Evolutionary conservation across 2,888 invertebrate genomes (phyloP), one percentile per base, ranked within the genome.

Genomic region (Aphelenchoides bicaudatus): DNA sequence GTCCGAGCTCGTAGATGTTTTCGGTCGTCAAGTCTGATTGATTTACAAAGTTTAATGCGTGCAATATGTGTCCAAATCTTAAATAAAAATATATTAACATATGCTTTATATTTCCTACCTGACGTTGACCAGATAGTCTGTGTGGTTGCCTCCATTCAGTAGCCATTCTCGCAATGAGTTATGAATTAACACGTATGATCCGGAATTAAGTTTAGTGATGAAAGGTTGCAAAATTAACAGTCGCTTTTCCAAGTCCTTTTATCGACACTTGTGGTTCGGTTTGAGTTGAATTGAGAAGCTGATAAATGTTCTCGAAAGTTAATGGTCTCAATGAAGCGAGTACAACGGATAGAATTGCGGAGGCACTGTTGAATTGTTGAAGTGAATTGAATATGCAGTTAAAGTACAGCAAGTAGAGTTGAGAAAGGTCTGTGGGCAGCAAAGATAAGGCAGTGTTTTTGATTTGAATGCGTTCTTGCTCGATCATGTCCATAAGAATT

Each of bases 121-220:
- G 57, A 90, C 84, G 82, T 94, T 92, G 79, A 91, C 91, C n/a
- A 92, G 84, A 80, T 92, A 94, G 81, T 92, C 92, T 0, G 86
- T 85, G 64, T 88, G 88, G 79, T 92, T 91, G 29, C 75, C 66
- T 10, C 63, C 66, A 10, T 59, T 83, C 66, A 89, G 87, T 63
- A 94, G 84, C 94, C 94, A 96, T 83, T 96, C 94, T 84, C 94
- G 88, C 82, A 96, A 91, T 2, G 92, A 91, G 0, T 93, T 91
- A 80, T 96, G 94, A 82, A 93, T 92, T 82, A 93, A 91, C 90
- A 93, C 91, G 82, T 89, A 91, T 0, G 91, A 91, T 80, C 89
- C 89, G 81, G 93, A 93, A 73, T 88, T 85, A 52, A 92, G 85
- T 80, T 89, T 89, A 56, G 91, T 88, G 21, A 96, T 84, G 75